Evolutionary conservation across 2,797 vertebrate genomes (phyloP).

Genomic region (Spinus pinus): DNA sequence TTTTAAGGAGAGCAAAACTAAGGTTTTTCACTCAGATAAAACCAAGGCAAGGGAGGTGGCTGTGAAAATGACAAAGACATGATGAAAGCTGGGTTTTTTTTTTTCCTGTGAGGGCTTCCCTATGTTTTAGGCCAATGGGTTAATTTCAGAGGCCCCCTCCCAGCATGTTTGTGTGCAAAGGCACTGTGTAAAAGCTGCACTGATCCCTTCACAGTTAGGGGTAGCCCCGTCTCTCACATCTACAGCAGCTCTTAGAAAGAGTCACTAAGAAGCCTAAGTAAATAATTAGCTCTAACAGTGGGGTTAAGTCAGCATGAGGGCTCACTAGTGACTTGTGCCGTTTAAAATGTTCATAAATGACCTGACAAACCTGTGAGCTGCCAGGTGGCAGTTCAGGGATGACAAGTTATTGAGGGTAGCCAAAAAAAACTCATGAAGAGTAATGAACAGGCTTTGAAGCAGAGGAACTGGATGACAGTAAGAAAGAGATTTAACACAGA

Average conservation of each 20-base stretch:
- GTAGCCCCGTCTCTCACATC: not conserved
- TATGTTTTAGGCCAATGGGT: not conserved
- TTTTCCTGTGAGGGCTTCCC: not conserved
- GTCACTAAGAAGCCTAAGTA: not conserved
- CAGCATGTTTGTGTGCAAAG: fast-evolving
- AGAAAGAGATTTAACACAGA: not conserved
- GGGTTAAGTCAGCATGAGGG: not conserved
- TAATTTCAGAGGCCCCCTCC: not conserved
- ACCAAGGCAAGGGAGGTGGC: not conserved
- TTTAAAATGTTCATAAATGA: not conserved
- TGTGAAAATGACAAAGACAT: not conserved
- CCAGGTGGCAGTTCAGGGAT: not conserved
- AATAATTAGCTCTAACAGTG: not conserved
- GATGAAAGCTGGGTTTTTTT: not conserved
- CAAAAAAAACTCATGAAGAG: not conserved
- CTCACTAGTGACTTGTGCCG: not conserved
- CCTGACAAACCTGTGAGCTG: not conserved
- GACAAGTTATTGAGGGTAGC: not conserved
- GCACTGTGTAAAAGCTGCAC: not conserved
- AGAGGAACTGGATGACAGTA: not conserved
- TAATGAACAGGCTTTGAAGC: not conserved
- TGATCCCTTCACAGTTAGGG: not conserved
- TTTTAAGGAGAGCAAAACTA: not conserved
- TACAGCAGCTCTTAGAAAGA: not conserved
- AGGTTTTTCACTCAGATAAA: not conserved